phyloP scores from a whole-genome alignment of 2,113 vertebrate species.

The Ciconia maguari region DNA sequence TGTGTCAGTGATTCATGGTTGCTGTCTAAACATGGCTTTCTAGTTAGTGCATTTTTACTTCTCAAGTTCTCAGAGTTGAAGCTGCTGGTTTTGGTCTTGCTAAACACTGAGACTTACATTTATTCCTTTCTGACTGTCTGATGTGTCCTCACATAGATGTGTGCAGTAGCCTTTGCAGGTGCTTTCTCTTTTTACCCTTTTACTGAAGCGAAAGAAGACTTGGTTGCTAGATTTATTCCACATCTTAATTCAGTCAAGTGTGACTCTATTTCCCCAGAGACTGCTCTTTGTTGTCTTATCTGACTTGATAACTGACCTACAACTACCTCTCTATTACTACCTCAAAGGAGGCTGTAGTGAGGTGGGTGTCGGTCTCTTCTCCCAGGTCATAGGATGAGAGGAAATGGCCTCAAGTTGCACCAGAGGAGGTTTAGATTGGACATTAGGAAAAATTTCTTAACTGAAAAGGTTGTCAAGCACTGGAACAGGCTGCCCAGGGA shows the following conservation, averaged over 20 bases:
- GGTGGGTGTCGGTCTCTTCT: neutral
- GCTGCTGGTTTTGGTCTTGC: neutral
- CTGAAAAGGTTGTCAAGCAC: neutral
- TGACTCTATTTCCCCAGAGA: neutral
- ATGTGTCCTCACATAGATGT: neutral
- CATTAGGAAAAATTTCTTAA: neutral
- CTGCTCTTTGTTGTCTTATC: neutral
- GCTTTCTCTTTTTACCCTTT: neutral
- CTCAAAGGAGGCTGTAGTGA: neutral
- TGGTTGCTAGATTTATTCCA: neutral
- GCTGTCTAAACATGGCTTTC: neutral
- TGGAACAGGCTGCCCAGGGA: neutral
- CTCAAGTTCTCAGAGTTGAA: neutral
- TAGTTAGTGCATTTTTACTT: neutral
- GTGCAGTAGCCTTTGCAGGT: neutral
- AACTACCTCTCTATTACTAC: neutral
- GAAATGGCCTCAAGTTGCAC: neutral
- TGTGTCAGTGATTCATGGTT: neutral
- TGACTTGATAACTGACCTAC: neutral
- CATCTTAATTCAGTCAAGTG: neutral
- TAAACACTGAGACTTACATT: neutral
- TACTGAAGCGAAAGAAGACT: neutral
- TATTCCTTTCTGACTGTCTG: neutral
- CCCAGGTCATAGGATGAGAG: neutral
- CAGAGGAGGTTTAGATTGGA: neutral